Evolutionary conservation across 2,797 vertebrate genomes (phyloP).

Genomic region (Microtus californicus): DNA sequence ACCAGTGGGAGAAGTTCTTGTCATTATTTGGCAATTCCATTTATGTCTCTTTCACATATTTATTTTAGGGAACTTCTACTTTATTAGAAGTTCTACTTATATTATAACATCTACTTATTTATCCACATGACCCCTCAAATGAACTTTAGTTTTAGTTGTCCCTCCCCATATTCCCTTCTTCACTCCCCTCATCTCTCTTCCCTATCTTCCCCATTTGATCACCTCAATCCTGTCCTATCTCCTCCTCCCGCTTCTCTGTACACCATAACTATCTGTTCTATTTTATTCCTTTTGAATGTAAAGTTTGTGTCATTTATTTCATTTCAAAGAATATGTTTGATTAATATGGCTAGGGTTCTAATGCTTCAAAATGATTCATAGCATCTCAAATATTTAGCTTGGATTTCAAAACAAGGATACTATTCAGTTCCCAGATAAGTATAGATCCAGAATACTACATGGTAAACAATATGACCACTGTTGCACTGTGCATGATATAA

Average conservation of each 20-base stretch:
- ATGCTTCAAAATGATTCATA: not conserved
- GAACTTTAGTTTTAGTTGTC: not conserved
- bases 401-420: not conserved
- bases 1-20: not conserved
- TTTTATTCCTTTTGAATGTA: not conserved
- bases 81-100: not conserved
- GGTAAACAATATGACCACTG: not conserved
- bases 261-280: not conserved
- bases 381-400: not conserved
- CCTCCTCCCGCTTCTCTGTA: not conserved
- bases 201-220: not conserved
- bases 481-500: not conserved
- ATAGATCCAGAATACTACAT: not conserved
- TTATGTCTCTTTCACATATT: not conserved
- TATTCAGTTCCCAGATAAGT: not conserved
- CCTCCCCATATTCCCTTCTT: not conserved
- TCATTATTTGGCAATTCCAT: not conserved
- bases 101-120: too few relatives aligned
- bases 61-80: not conserved
- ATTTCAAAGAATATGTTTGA: not conserved
- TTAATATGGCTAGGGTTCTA: not conserved
- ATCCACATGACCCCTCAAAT: not conserved
- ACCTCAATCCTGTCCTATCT: rapidly evolving
- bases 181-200: not conserved
- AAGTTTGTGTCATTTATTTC: not conserved